Evolutionary conservation across 1,140 invertebrate genomes (phyloP), one percentile per base, ranked within the genome.

Genomic region (Hyphantria cunea): DNA sequence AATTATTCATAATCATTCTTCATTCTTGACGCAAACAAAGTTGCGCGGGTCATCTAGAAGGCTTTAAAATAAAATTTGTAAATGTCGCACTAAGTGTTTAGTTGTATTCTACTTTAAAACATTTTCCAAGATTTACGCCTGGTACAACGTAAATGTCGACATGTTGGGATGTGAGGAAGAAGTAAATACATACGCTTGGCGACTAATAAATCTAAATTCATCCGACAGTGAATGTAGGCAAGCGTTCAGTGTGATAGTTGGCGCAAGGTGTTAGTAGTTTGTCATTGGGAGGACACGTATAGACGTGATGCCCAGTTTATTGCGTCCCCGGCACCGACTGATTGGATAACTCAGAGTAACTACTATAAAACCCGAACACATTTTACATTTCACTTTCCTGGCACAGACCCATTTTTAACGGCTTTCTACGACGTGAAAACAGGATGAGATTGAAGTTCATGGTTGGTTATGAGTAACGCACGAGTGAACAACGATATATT

Each of bases 261-360:
- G 55, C 62, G 45, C 41, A 37, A 25, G 41, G 54, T 61, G 50
- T 64, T 56, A 66, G 68, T 69, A 67, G 66, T 69, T 73, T 71
- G 71, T 71, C 68, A 74, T 56, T 53, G 25, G 49, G 59, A 61
- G 59, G 70, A 78, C 78, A 77, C 72, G 78, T 74, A 66, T 68
- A 61, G 45, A 76, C 73, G 71, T 80, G 75, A 80, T 72, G 69
- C 55, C 59, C 73, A 71, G 70, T 78, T 80, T 80, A 80, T 80
- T 78, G 70, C 73, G 60, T 56, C 53, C 53, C 55, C 68, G 61
- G 70, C 64, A 68, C 50, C 63, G 65, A 66, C 66, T 80, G 77
- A 77, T 80, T 80, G 77, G 74, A 70, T 74, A 74, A 72, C 68
- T 53, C 56, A 54, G 48, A 39, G 52, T 52, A 60, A 64, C 56